phyloP scores from a whole-genome alignment of 2,113 vertebrate species.

The Mus musculus region GRCm39 chr2:60030501-60031000 shows the following conservation, averaged over 20 bases:
- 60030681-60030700: background rate
- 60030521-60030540: background rate
- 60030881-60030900: slow-evolving; percentile 11
- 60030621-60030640: background rate
- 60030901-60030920: slow-evolving; percentile 2
- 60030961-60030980: slow-evolving; percentile 22
- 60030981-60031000: slow-evolving; percentile 25
- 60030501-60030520: background rate
- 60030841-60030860: background rate
- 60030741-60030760: background rate
- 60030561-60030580: background rate
- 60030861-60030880: background rate
- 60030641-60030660: background rate
- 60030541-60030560: background rate
- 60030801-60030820: background rate
- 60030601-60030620: background rate
- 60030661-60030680: background rate
- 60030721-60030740: background rate
- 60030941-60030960: background rate
- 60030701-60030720: background rate
- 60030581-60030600: background rate
- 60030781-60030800: background rate
- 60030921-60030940: slow-evolving; percentile 5
- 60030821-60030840: background rate
- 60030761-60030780: background rate